Conservation (phyloP, 2,888 invertebrate genomes). For the Tenthredo amoena region DNA sequence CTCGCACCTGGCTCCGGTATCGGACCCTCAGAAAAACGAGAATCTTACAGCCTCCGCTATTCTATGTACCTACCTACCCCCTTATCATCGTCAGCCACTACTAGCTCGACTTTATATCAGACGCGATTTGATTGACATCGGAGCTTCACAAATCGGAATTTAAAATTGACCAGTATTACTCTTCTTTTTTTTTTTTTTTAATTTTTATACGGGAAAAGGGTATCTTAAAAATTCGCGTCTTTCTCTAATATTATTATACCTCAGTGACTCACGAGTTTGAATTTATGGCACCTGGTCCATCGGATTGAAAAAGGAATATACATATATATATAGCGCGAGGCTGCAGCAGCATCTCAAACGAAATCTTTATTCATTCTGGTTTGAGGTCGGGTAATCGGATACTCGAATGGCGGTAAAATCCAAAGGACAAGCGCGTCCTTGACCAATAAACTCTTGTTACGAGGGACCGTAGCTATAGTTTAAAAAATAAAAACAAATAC, state of each 20-base stretch:
- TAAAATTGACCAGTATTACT: neutral
- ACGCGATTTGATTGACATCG: neutral
- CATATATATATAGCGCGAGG: neutral
- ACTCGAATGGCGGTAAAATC: constrained; percentile 50
- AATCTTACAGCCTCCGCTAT: neutral
- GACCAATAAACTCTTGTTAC: constrained; percentile 51
- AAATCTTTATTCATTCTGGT: constrained; percentile 28
- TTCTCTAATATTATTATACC: neutral
- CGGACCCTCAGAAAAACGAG: neutral
- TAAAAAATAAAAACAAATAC: neutral
- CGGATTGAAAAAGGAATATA: neutral
- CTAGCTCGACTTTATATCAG: neutral
- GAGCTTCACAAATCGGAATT: neutral
- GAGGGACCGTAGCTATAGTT: neutral
- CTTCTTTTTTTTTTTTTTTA: neutral
- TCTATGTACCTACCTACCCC: neutral
- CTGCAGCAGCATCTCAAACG: neutral
- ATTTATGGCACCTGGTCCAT: neutral
- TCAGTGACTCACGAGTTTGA: neutral
- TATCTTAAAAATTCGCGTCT: neutral
- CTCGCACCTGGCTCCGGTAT: constrained; percentile 30
- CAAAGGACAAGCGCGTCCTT: constrained; percentile 47
- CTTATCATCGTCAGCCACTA: neutral
- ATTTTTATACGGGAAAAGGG: no score
- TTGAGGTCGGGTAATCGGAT: constrained; percentile 46